Percentiles rank a stretch among this genome's conserved stretches.
Conservation (phyloP, 2,797 vertebrate genomes). For the Hydrolagus colliei region DNA sequence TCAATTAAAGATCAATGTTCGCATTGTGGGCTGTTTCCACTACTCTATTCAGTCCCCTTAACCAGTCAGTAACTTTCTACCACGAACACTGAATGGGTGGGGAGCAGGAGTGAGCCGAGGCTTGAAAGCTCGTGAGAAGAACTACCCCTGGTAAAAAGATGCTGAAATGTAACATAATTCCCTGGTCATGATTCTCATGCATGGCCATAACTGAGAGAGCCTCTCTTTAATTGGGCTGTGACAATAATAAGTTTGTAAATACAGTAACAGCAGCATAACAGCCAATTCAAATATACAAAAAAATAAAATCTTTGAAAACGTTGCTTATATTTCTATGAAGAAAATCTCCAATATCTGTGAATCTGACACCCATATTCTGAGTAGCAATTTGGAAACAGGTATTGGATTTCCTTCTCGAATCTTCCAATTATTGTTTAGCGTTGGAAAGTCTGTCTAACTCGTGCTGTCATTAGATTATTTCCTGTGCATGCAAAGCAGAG, state of each 20-base stretch:
- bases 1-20: no score
- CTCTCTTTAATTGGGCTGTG: not conserved
- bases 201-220: no score
- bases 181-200: not conserved
- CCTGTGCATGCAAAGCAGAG: constrained; percentile 10
- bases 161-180: no score
- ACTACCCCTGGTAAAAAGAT: no score
- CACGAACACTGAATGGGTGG: no score
- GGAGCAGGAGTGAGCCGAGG: no score
- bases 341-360: not conserved
- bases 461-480: constrained; percentile 13
- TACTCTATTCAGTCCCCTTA: no score
- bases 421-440: constrained; percentile 22
- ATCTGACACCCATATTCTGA: not conserved
- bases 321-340: not conserved
- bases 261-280: not conserved
- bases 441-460: not conserved
- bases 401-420: constrained; percentile 18
- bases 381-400: constrained; percentile 1
- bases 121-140: no score
- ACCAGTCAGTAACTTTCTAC: no score
- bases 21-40: no score
- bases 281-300: constrained; percentile 1
- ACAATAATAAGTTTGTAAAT: not conserved
- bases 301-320: not conserved